phyloP scores from a whole-genome alignment of 2,113 vertebrate genomes.

The Tenebrosternarchus preto region DNA sequence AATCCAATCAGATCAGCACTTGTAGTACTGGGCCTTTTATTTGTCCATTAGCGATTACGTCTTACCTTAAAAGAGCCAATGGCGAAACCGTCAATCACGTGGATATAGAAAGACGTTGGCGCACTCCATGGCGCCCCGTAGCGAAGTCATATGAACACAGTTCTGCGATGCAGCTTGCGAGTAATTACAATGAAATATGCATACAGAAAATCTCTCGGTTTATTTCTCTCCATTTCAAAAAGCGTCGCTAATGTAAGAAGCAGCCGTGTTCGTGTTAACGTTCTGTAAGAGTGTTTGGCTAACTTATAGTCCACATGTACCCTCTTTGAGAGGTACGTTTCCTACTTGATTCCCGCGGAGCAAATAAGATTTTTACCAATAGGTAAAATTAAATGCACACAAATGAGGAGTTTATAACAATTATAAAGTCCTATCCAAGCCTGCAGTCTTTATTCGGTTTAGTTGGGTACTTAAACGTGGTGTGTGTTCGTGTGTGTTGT shows the following conservation, averaged over 20 bases:
- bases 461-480: background rate
- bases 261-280: background rate
- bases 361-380: background rate
- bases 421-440: too few relatives aligned
- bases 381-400: background rate
- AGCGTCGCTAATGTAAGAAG: too few relatives aligned
- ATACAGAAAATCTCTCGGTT: too few relatives aligned
- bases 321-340: background rate
- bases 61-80: slow-evolving; percentile 56
- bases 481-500: background rate
- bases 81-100: background rate
- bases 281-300: background rate
- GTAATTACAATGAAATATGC: too few relatives aligned
- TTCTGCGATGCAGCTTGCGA: too few relatives aligned
- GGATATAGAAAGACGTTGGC: background rate
- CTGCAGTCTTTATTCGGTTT: too few relatives aligned
- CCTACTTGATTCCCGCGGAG: background rate
- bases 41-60: slow-evolving; percentile 38
- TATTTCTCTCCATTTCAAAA: too few relatives aligned
- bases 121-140: too few relatives aligned
- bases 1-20: slow-evolving; percentile 63
- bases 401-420: too few relatives aligned
- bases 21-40: slow-evolving; percentile 31
- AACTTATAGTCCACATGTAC: background rate
- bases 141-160: too few relatives aligned